Base-by-base conservation (phyloP, 2,888 invertebrate species). In the Philereme vetulata region DNA sequence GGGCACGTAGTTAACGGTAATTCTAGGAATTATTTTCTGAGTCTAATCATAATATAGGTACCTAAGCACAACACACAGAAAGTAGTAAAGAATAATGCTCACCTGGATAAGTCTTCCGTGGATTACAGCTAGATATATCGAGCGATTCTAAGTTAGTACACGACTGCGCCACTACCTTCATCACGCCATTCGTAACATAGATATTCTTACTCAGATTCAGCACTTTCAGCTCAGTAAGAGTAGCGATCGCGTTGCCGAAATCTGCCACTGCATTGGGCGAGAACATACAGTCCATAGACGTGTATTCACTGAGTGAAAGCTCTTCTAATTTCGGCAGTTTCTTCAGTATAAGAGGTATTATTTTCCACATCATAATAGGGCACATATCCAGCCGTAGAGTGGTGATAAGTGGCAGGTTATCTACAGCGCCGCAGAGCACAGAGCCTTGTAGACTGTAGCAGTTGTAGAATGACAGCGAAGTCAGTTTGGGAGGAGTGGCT, bases 141-240 rank as follows among this genome's bases (percentile, higher is more conserved):
- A 94, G 74, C 0, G 80, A 77, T 65, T 84, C 80, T 42, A 94
- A 67, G 46, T 91, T 84, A 5, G 77, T 72, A 66, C 94, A 94
- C 10, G 84, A 78, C 62, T 85, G 84, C 0, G 92, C 89, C 5
- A 95, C 74, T 49, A 82, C 85, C 67, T 88, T 86, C 61, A 95
- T 59, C 32, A 94, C 90, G 1, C 85, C 78, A 70, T 95, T 93
- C 0, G 87, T 91, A 21, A 95, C 89, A 55, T 85, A 82, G 4
- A 82, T 75, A 62, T 93, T 93, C 53, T 82, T 79, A 67, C 84
- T 85, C 46, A 94, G 65, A 67, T 91, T 88, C 48, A 94, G 69
- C 0, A 70, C 71, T 71, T 87, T 90, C 62, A 94, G 76, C 67
- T 93, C 88, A 0, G 81, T 80, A 9, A 94, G 76, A 0, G 76